Conservation (phyloP, 2,797 vertebrate species). For the Oreortyx pictus region DNA sequence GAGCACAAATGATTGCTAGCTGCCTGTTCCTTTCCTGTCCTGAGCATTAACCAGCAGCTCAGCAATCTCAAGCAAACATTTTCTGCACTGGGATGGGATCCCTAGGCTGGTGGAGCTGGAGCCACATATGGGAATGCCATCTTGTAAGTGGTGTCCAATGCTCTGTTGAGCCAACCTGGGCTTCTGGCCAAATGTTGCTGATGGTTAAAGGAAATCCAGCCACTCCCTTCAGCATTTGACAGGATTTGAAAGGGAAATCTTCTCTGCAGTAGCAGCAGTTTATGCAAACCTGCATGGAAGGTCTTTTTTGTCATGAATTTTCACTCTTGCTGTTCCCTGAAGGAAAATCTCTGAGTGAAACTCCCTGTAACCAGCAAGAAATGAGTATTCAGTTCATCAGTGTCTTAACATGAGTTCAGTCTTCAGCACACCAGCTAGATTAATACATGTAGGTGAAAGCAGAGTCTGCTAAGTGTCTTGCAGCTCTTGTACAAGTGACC, state of each 20-base stretch:
- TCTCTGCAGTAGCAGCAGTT: neutral
- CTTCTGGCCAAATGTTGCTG: neutral
- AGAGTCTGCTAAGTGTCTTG: neutral
- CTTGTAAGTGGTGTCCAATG: neutral
- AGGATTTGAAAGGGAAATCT: neutral
- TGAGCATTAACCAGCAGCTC: neutral
- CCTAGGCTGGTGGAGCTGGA: neutral
- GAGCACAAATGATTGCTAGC: neutral
- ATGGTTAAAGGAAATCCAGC: neutral
- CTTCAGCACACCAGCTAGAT: neutral
- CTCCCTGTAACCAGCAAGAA: neutral
- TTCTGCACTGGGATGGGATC: neutral
- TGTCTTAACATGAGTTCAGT: neutral
- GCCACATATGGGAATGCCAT: neutral
- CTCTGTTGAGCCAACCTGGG: accelerated
- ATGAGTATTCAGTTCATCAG: neutral
- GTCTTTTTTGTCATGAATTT: neutral
- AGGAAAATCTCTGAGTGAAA: neutral
- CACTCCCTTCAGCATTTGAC: neutral
- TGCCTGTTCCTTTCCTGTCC: neutral
- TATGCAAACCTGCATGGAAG: neutral
- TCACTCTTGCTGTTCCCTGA: neutral
- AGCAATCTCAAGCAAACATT: neutral
- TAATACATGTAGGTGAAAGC: neutral
- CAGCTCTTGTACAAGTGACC: neutral